These are phyloP conservation scores for Upupa epops DNA, from an alignment of 2,113 vertebrate genomes.

Conservation along the genomic window DNA sequence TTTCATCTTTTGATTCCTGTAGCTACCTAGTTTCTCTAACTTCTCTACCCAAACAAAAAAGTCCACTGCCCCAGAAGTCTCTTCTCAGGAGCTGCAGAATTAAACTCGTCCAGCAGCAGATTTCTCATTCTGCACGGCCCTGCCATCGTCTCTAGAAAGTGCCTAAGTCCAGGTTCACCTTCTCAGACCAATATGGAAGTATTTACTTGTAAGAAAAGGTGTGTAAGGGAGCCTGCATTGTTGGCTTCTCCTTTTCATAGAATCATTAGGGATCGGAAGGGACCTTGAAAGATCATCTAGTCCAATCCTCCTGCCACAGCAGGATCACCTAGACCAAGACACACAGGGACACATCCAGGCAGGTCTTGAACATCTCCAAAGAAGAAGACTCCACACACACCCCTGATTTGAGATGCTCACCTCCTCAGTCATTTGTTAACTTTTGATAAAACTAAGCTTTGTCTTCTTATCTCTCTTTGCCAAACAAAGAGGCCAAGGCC, in stretches of 20 bases:
- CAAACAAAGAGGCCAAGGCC: conserved; percentile 57
- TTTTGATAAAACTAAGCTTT: conserved; percentile 53
- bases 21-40: neutral
- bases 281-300: too few species aligned
- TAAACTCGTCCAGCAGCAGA: neutral
- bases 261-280: too few species aligned
- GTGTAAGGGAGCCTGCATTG: neutral
- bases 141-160: neutral
- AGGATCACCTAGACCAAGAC: too few species aligned
- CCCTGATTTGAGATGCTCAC: neutral
- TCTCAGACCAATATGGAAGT: neutral
- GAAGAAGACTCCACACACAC: too few species aligned
- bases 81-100: neutral
- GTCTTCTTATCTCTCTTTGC: conserved; percentile 48
- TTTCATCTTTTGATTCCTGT: neutral
- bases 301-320: too few species aligned
- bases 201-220: neutral
- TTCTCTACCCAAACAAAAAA: neutral
- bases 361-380: too few species aligned
- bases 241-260: neutral
- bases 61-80: neutral
- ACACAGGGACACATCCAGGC: too few species aligned
- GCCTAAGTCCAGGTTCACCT: neutral
- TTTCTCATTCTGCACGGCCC: neutral
- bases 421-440: conserved; percentile 46